Conservation (phyloP, 2,888 invertebrate genomes). For the Diaprepes abbreviatus region DNA sequence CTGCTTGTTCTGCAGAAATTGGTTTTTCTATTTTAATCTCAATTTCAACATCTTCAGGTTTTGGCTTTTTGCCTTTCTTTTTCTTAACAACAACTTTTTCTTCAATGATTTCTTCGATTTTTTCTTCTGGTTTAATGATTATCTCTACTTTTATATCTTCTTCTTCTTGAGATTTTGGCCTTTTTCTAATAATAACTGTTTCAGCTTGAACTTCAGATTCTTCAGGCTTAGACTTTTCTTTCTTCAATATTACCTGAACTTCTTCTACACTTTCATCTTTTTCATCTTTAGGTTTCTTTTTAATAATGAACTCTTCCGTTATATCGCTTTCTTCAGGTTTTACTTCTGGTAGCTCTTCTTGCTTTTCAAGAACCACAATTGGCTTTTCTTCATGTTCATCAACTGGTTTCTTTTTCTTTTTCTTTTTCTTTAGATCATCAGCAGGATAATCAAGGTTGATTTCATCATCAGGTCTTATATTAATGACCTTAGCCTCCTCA, state of each 20-base stretch:
- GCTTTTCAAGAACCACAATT: not conserved
- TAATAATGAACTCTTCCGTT: slow-evolving; percentile 54
- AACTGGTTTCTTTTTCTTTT: slow-evolving; percentile 33
- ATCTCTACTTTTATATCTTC: slow-evolving; percentile 59
- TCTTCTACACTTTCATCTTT: slow-evolving; percentile 55
- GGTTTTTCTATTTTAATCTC: slow-evolving; percentile 27
- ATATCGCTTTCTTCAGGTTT: slow-evolving; percentile 33
- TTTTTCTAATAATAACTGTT: slow-evolving; percentile 52
- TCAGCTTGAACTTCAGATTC: slow-evolving; percentile 49
- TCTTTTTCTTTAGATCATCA: slow-evolving; percentile 37
- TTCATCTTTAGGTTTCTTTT: slow-evolving; percentile 56
- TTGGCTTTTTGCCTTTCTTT: slow-evolving; percentile 31
- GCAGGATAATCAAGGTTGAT: slow-evolving; percentile 24
- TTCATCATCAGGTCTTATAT: slow-evolving; percentile 40
- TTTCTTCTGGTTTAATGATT: slow-evolving; percentile 60
- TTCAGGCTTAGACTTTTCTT: slow-evolving; percentile 63
- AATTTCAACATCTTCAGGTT: slow-evolving; percentile 29
- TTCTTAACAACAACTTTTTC: slow-evolving; percentile 50
- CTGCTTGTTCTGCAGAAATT: not conserved
- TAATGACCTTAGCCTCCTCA: slow-evolving; percentile 35
- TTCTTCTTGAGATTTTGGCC: slow-evolving; percentile 56
- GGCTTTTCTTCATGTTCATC: slow-evolving; percentile 14
- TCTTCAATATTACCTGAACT: slow-evolving; percentile 64
- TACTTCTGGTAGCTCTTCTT: not conserved
- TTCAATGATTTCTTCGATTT: slow-evolving; percentile 56